A percentile compares a stretch with the other conserved stretches of the same genome.
Evolutionary conservation across 2,888 invertebrate genomes (phyloP).

Genomic region (Athripsodes cinereus): DNA sequence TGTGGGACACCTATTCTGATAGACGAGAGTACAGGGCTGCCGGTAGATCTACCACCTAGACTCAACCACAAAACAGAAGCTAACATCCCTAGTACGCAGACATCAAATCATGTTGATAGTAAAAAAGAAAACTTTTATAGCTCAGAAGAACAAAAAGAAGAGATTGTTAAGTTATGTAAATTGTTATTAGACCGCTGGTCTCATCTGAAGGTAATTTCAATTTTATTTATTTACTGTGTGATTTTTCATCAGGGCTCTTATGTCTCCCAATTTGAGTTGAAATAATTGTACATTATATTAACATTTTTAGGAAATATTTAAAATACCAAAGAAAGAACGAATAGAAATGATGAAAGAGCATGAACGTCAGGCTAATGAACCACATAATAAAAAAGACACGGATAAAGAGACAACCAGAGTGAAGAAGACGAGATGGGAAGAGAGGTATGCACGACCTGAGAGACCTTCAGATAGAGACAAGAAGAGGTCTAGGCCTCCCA

Average conservation of each 20-base stretch:
- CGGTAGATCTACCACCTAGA: slow-evolving; percentile 35
- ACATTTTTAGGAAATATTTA: slow-evolving; percentile 56
- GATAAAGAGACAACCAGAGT: slow-evolving; percentile 35
- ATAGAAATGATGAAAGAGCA: slow-evolving; percentile 95
- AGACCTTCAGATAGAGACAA: slow-evolving; percentile 36
- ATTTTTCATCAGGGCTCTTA: too few relatives aligned
- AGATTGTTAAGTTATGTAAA: slow-evolving; percentile 53
- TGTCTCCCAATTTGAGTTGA: too few relatives aligned
- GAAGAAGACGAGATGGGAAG: slow-evolving; percentile 37
- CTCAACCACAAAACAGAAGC: slow-evolving; percentile 23
- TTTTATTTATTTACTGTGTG: too few relatives aligned
- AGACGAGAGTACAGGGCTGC: slow-evolving; percentile 46
- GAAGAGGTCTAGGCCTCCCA: slow-evolving; percentile 28
- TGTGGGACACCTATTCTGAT: slow-evolving; percentile 35
- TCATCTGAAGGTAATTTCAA: slow-evolving; percentile 48
- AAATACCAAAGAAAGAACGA: slow-evolving; percentile 90
- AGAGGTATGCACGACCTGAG: slow-evolving; percentile 33
- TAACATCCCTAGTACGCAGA: slow-evolving; percentile 25
- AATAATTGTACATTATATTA: too few relatives aligned
- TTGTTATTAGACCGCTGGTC: slow-evolving; percentile 71
- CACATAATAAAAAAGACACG: slow-evolving; percentile 31
- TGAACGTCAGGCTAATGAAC: slow-evolving; percentile 78
- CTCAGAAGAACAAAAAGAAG: slow-evolving; percentile 38
- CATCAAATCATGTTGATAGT: slow-evolving; percentile 19
- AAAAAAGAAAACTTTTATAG: slow-evolving; percentile 29